phyloP scores from a whole-genome alignment of 2,888 invertebrate genomes.

The Drosophila stalkeri region DNA sequence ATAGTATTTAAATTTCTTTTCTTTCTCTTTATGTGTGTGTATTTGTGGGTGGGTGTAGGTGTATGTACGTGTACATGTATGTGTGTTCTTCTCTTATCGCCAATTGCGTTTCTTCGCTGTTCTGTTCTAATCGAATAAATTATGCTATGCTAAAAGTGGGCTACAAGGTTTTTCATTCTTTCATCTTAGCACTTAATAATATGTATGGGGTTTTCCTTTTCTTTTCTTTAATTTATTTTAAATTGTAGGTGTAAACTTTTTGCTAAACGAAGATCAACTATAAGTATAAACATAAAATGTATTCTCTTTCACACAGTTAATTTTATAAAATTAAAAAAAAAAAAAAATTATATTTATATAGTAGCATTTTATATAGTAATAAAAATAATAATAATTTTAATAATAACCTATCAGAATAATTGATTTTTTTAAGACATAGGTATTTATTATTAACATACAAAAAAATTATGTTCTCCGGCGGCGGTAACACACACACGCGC shows the following conservation, averaged over 20 bases:
- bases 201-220: conserved; percentile 17
- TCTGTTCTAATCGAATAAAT: conserved; percentile 69
- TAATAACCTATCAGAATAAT: conserved; percentile 50
- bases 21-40: not conserved
- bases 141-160: conserved; percentile 73
- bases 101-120: conserved; percentile 38
- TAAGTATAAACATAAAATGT: conserved; percentile 61
- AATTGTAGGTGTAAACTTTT: conserved; percentile 57
- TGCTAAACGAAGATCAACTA: conserved; percentile 77
- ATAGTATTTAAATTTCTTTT: conserved; percentile 22
- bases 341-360: conserved; percentile 26
- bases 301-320: conserved; percentile 21
- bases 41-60: not conserved
- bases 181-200: conserved; percentile 50
- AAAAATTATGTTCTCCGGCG: conserved; percentile 50
- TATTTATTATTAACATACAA: conserved; percentile 43
- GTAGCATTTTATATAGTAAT: conserved; percentile 14
- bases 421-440: conserved; percentile 32
- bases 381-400: conserved; percentile 30
- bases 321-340: conserved; percentile 38
- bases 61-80: not conserved
- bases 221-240: conserved; percentile 23
- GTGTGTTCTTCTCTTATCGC: conserved; percentile 3
- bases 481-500: conserved; percentile 1
- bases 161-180: conserved; percentile 50